These are phyloP conservation scores for Bufo gargarizans DNA, from an alignment of 2,113 vertebrate genomes.

Conservation along the genomic window DNA sequence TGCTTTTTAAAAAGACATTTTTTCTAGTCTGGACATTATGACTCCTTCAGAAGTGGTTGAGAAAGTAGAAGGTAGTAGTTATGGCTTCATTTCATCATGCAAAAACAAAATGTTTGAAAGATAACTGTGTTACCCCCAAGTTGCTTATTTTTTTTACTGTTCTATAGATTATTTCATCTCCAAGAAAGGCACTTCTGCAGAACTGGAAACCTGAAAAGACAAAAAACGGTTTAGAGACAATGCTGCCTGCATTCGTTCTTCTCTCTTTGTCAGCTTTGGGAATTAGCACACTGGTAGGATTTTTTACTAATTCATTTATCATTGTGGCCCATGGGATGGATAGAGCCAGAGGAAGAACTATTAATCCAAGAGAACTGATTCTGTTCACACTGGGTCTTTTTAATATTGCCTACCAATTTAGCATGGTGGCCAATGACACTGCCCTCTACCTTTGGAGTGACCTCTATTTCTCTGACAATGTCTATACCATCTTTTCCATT, in stretches of 20 bases:
- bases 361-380: conserved; percentile 62
- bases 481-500: conserved; percentile 50
- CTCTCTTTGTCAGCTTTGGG: neutral
- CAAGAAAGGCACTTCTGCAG: neutral
- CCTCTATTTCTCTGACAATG: conserved; percentile 43
- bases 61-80: too few relatives aligned
- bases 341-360: conserved; percentile 63
- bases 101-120: too few relatives aligned
- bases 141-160: neutral
- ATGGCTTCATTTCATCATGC: too few relatives aligned
- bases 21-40: too few relatives aligned
- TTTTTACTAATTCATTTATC: conserved; percentile 66
- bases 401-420: conserved; percentile 57
- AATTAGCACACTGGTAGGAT: conserved; percentile 58
- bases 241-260: neutral
- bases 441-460: neutral
- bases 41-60: too few relatives aligned
- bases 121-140: neutral
- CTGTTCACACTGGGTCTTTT: conserved; percentile 63
- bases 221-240: neutral
- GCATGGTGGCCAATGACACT: neutral
- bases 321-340: conserved; percentile 58
- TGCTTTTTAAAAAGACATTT: too few relatives aligned
- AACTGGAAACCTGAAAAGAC: neutral
- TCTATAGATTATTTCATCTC: neutral